A percentile compares a stretch with the other conserved stretches of the same genome.
Conservation (phyloP, 2,888 invertebrate genomes). For the Cryptops parisi region DNA sequence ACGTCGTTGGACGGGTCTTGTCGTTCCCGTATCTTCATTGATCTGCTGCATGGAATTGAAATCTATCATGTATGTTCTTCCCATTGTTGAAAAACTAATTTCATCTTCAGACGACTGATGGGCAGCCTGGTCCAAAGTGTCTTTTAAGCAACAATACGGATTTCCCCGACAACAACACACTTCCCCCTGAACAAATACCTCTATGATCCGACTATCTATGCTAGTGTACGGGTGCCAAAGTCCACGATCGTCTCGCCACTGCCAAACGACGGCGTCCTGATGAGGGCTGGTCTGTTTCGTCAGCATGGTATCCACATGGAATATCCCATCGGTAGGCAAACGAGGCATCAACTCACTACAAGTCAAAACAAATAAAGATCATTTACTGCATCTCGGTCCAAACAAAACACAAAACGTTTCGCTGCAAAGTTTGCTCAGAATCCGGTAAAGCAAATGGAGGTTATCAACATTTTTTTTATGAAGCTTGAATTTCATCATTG, state of each 20-base stretch:
- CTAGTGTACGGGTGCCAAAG: slow-evolving; percentile 80
- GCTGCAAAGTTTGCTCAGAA: too few species aligned
- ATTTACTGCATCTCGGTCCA: too few species aligned
- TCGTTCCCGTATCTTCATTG: slow-evolving; percentile 93
- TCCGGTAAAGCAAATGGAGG: too few species aligned
- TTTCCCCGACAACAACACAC: not conserved
- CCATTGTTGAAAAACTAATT: slow-evolving; percentile 78
- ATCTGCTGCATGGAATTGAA: slow-evolving; percentile 96
- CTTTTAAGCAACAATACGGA: too few species aligned
- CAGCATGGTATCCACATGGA: slow-evolving; percentile 77
- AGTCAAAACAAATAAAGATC: too few species aligned
- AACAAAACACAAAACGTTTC: too few species aligned
- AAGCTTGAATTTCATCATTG: too few species aligned
- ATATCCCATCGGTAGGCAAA: slow-evolving; percentile 86
- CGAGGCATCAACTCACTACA: slow-evolving; percentile 80
- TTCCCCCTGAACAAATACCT: slow-evolving; percentile 39
- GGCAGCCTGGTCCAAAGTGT: slow-evolving; percentile 47
- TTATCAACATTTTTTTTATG: too few species aligned
- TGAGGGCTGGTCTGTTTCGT: slow-evolving; percentile 28
- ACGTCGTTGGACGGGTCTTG: slow-evolving; percentile 75
- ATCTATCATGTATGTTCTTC: slow-evolving; percentile 89
- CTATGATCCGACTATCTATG: slow-evolving; percentile 85
- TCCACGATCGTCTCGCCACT: slow-evolving; percentile 92
- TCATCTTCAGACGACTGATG: slow-evolving; percentile 90
- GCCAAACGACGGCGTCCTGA: slow-evolving; percentile 78